Evolutionary conservation across 2,888 invertebrate genomes (phyloP), one percentile per base, ranked within the genome.

Genomic region (Trichopoda pennipes): DNA sequence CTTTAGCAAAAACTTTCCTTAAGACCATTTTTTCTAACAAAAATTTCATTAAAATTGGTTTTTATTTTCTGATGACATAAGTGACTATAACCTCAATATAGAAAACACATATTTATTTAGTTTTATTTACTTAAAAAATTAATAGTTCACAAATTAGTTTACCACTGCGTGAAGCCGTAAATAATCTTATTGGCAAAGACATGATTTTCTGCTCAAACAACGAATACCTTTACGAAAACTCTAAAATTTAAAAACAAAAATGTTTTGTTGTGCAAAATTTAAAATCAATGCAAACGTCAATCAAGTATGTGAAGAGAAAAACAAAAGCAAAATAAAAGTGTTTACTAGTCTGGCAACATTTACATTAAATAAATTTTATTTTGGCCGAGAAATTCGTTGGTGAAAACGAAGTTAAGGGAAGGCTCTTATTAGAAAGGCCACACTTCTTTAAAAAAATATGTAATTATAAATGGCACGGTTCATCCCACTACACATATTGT

Each of bases 11-110:
- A 28, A 28, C 1, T 1, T 1, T 28, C 28, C 8, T 6, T 28
- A 28, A 28, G 28, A 28, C 7, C 28, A 28, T 6, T 28, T 28
- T 28, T 28, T 28, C 4, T 28, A 7, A 28, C 28, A 28, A 28
- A 28, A 28, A 28, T 28, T 28, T 7, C 4, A 28, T 1, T 6
- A 3, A 38, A 8, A 38, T 44, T 49, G 32, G 61, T 76, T 74
- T 77, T 84, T 68, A 32, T 12, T 28, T 76, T 44, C 58, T 82
- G 89, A 89, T 91, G 91, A 91, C 90, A 91, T 91, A 91, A 91
- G 89, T 86, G 84, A 84, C 84, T 88, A 88, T 91, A 91, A 91
- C 91, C 91, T 89, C 86, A 87, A 86, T 47, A 16, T 28, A 10
- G 23, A 14, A 32, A 14, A 38, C n/a, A 16, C 2, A 6, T 42